A percentile compares a stretch with the other conserved stretches of the same genome.
Evolutionary conservation across 2,797 vertebrate species (phyloP).

Genomic region (Catamblyrhynchus diadema): DNA sequence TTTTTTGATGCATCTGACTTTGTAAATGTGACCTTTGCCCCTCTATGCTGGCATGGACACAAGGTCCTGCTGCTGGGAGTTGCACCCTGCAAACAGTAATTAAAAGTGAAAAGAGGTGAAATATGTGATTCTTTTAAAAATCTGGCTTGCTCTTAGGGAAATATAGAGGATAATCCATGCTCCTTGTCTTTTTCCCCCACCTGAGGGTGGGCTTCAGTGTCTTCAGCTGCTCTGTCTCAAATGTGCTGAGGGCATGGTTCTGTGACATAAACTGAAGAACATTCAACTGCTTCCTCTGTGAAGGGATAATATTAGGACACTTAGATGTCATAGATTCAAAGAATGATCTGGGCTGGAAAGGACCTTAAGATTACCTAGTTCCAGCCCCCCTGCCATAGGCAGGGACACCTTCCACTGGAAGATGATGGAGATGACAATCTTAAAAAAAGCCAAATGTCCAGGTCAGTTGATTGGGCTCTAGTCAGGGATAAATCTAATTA

Average conservation of each 20-base stretch:
- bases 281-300: neutral
- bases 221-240: neutral
- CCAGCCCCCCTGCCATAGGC: rapidly evolving
- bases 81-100: neutral
- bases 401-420: neutral
- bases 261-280: neutral
- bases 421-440: neutral
- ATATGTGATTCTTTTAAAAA: neutral
- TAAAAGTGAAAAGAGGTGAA: neutral
- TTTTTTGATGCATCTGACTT: neutral
- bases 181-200: neutral
- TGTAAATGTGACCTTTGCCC: neutral
- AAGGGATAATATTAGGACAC: neutral
- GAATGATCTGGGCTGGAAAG: neutral
- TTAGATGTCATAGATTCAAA: neutral
- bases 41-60: neutral
- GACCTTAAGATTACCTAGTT: neutral
- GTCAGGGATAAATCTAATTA: neutral
- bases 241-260: too few relatives aligned
- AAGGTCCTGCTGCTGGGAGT: neutral
- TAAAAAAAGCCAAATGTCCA: neutral
- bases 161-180: neutral
- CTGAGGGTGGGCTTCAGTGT: neutral
- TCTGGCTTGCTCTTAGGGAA: neutral
- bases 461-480: neutral